phyloP scores from a whole-genome alignment of 2,113 vertebrate species.

The Osmerus mordax region DNA sequence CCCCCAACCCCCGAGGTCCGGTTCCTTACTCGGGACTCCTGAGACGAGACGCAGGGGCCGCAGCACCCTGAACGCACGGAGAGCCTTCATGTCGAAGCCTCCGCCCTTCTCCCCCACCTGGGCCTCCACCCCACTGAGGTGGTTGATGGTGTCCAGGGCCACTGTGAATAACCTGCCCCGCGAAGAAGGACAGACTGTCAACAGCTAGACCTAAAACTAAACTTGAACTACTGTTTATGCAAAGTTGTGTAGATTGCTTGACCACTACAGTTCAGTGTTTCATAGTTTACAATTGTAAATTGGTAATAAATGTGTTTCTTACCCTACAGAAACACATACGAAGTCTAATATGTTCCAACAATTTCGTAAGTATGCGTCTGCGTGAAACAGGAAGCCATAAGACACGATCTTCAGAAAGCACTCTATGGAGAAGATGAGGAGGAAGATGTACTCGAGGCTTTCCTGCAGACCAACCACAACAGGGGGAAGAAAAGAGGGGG shows the following conservation, averaged over 20 bases:
- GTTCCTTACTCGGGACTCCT: slow-evolving; percentile 82
- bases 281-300: neutral
- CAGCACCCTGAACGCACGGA: slow-evolving; percentile 83
- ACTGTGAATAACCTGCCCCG: slow-evolving; percentile 79
- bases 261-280: neutral
- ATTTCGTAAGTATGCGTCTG: slow-evolving; percentile 85
- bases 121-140: slow-evolving; percentile 74
- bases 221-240: too few species aligned
- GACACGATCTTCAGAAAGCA: slow-evolving; percentile 89
- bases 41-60: slow-evolving; percentile 85
- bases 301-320: slow-evolving; percentile 38
- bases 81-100: slow-evolving; percentile 83
- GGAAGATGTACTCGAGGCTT: slow-evolving; percentile 90
- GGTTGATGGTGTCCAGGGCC: slow-evolving; percentile 82
- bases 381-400: slow-evolving; percentile 87
- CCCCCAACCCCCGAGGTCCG: too few species aligned
- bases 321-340: slow-evolving; percentile 89
- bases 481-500: too few species aligned
- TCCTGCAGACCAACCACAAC: slow-evolving; percentile 71
- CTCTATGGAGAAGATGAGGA: slow-evolving; percentile 88
- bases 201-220: neutral
- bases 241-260: too few species aligned
- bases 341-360: slow-evolving; percentile 93
- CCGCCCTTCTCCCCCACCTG: slow-evolving; percentile 79
- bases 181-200: neutral